Evolutionary conservation across 2,797 vertebrate genomes (phyloP), one percentile per base, ranked within the genome.

Genomic region (Sebastolobus altivelis): DNA sequence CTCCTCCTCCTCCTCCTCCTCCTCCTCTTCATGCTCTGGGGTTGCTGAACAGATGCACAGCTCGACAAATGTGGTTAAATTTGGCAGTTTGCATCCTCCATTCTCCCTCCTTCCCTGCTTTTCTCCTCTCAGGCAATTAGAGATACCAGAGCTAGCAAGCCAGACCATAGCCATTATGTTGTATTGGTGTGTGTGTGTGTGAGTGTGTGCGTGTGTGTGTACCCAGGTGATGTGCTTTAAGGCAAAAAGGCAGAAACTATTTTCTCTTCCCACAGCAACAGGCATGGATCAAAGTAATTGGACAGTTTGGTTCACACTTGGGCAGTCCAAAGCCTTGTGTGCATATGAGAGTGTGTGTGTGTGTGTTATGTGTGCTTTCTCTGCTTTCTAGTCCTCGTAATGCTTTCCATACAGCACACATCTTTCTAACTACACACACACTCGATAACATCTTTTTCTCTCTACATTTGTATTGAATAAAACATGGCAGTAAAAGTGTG

Each of bases 251-350:
- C 52, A 88, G 60, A 87, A 87, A 80, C 78, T 63, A 74, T 80
- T 88, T 84, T 84, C 78, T 68, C 67, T 63, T 72, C 79, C 77
- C 49, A 81, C 66, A 81, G 65, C 63, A 93, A 84, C 88, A 86
- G 72, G 71, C 86, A 86, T 85, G 88, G 87, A 88, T 93, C 88
- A 90, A 86, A 90, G 79, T 92, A 92, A 94, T 92, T 92, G 89
- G 91, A 86, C 89, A 84, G 81, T 86, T 89, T 84, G 81, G 75
- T 75, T 89, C 84, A 86, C 86, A 85, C 87, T 87, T 80, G 68
- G 65, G 49, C 59, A 73, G 70, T 76, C 66, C 40, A 72, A 77
- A 85, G 79, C 76, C 29, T 61, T 10, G 46, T 73, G 65, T 72
- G 52, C 6, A 40, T 33, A 20, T 25, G 14, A 10, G 40, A 27